Evolutionary conservation across 2,888 invertebrate species (phyloP).

Genomic region (Zeuzera pyrina): DNA sequence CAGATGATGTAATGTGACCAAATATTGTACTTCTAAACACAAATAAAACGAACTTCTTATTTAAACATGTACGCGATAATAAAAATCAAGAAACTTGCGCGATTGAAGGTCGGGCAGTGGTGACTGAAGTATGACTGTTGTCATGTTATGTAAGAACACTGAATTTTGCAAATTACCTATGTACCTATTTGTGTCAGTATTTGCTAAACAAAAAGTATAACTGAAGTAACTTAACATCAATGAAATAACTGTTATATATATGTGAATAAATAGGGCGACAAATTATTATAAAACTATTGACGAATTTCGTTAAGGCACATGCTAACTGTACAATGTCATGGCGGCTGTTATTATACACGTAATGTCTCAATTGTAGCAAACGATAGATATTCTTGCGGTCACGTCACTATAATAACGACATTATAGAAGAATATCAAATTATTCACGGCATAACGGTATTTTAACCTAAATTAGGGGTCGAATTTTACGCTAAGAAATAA

Average conservation of each 20-base stretch:
- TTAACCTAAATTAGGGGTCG: constrained; percentile 19
- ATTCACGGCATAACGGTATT: constrained; percentile 26
- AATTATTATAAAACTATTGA: no score
- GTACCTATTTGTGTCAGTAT: no score
- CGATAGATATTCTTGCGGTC: not conserved
- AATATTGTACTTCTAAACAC: not conserved
- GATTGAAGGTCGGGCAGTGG: constrained; percentile 1
- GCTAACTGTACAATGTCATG: no score
- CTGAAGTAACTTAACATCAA: no score
- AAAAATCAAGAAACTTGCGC: no score
- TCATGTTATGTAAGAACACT: not conserved
- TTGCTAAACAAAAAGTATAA: no score
- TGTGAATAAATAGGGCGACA: no score
- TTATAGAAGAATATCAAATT: constrained; percentile 17
- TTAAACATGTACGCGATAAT: no score
- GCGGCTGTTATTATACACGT: no score
- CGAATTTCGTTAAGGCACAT: no score
- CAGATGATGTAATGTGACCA: not conserved
- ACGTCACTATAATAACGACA: not conserved
- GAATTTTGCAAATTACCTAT: not conserved
- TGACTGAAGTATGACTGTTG: not conserved
- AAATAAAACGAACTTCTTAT: constrained; percentile 1
- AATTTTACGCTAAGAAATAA: not conserved
- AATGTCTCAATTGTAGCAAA: no score
- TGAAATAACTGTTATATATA: no score